A percentile compares a stretch with the other conserved stretches of the same genome.
phyloP scores from a whole-genome alignment of 1,140 invertebrate genomes.

The Drosophila navojoa region DNA sequence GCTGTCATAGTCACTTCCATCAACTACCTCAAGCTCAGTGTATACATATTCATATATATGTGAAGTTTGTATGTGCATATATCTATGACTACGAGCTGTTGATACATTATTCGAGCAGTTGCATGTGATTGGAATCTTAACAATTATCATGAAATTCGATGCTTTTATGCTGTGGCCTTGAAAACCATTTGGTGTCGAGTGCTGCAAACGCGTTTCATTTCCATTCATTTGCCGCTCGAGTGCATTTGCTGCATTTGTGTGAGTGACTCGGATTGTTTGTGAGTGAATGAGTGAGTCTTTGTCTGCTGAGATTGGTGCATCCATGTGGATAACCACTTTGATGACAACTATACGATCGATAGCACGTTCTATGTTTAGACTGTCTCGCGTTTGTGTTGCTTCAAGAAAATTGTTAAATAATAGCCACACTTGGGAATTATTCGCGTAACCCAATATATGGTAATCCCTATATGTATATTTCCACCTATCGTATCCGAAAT shows the following conservation, averaged over 20 bases:
- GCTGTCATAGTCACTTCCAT: slow-evolving; percentile 36
- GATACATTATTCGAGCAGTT: slow-evolving; percentile 10
- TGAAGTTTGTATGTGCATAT: slow-evolving; percentile 5
- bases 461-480: no score
- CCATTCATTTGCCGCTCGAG: slow-evolving; percentile 54
- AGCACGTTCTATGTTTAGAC: slow-evolving; percentile 39
- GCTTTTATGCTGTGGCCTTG: slow-evolving; percentile 33
- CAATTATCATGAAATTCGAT: slow-evolving; percentile 64
- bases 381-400: background rate
- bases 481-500: no score
- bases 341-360: slow-evolving; percentile 55
- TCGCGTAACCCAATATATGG: no score
- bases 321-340: slow-evolving; percentile 61
- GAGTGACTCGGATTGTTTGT: slow-evolving; percentile 4
- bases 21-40: slow-evolving; percentile 18
- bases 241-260: slow-evolving; percentile 40
- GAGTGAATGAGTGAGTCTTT: slow-evolving; percentile 19
- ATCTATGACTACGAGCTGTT: slow-evolving; percentile 9
- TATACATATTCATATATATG: background rate
- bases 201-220: slow-evolving; percentile 28
- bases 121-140: slow-evolving; percentile 48
- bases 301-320: slow-evolving; percentile 55
- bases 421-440: no score
- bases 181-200: slow-evolving; percentile 46
- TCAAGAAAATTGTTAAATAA: background rate